Evolutionary conservation across 2,888 invertebrate genomes (phyloP).

Genomic region (Lypha dubia): DNA sequence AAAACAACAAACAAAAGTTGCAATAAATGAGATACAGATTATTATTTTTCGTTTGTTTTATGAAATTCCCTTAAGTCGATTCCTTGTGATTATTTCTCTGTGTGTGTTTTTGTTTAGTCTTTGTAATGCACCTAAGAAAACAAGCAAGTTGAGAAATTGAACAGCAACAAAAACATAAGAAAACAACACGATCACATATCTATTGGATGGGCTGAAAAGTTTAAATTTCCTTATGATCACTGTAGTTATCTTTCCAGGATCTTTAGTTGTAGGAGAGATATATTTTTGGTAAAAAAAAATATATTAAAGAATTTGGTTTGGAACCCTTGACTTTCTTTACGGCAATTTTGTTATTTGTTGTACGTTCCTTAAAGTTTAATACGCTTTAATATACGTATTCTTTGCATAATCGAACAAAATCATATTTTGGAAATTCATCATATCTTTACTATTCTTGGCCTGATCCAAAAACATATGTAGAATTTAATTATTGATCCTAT

Average conservation of each 20-base stretch:
- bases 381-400: too few species aligned
- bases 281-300: too few species aligned
- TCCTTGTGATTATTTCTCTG: constrained; percentile 60
- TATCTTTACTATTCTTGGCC: too few species aligned
- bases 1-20: constrained; percentile 14
- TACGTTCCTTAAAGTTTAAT: too few species aligned
- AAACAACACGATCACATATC: constrained; percentile 50
- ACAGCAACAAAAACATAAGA: constrained; percentile 12
- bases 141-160: constrained; percentile 54
- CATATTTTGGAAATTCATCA: too few species aligned
- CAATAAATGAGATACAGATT: constrained; percentile 65
- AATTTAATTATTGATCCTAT: too few species aligned
- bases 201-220: constrained; percentile 47
- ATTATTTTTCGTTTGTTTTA: constrained; percentile 70
- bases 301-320: too few species aligned
- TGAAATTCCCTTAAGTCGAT: constrained; percentile 70
- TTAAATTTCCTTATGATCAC: not conserved
- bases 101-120: constrained; percentile 13
- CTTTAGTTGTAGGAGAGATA: not conserved
- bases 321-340: too few species aligned
- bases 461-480: too few species aligned
- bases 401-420: too few species aligned
- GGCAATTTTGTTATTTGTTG: too few species aligned
- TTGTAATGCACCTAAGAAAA: constrained; percentile 54
- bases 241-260: not conserved